A percentile compares a stretch with the other conserved stretches of the same genome.
phyloP scores from a whole-genome alignment of 2,113 vertebrate genomes.

The Mionectes macconnelli region DNA sequence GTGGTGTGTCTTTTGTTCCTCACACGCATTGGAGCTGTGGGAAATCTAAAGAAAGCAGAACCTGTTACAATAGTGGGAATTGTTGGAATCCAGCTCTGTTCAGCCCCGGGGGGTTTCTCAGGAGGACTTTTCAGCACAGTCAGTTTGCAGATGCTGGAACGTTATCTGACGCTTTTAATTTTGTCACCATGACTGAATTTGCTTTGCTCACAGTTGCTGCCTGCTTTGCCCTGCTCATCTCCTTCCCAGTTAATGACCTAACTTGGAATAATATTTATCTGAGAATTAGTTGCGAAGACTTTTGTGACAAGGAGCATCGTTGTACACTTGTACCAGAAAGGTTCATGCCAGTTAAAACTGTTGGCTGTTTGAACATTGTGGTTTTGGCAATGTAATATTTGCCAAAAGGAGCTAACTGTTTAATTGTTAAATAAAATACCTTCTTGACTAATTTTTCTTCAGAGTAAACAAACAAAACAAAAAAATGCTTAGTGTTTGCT shows the following conservation, averaged over 20 bases:
- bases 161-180: neutral
- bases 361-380: neutral
- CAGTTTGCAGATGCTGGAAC: neutral
- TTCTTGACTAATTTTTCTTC: neutral
- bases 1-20: constrained; percentile 5
- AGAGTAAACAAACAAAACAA: neutral
- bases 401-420: neutral
- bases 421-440: neutral
- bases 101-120: neutral
- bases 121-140: neutral
- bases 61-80: neutral
- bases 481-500: neutral
- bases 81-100: neutral
- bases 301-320: neutral
- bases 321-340: neutral
- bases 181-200: neutral
- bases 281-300: neutral
- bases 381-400: neutral
- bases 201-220: neutral
- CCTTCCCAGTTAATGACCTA: neutral
- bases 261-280: neutral
- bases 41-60: neutral
- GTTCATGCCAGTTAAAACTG: neutral
- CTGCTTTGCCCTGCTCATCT: neutral
- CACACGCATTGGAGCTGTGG: neutral